Conservation (phyloP, 1,140 invertebrate genomes). For the Acromyrmex echinatior region DNA sequence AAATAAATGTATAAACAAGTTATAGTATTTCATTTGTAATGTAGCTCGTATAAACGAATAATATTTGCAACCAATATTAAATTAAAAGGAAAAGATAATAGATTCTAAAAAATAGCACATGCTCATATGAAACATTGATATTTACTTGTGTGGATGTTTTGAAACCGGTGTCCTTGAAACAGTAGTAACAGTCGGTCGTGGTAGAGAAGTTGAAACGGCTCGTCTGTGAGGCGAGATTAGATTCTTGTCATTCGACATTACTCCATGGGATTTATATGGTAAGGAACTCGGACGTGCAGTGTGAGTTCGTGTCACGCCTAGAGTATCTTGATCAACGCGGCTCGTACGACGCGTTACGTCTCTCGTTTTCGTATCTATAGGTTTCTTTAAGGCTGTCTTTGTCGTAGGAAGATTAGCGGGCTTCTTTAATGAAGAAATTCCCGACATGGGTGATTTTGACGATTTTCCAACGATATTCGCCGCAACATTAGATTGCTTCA, state of each 20-base stretch:
- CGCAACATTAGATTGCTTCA: slow-evolving; percentile 86
- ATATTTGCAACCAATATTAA: slow-evolving; percentile 42
- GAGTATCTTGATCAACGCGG: slow-evolving; percentile 87
- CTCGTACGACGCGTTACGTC: slow-evolving; percentile 86
- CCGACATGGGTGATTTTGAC: slow-evolving; percentile 78
- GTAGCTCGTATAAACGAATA: background rate
- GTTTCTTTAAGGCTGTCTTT: slow-evolving; percentile 76
- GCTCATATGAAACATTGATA: slow-evolving; percentile 46
- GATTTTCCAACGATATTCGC: slow-evolving; percentile 71
- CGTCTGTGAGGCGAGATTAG: slow-evolving; percentile 87
- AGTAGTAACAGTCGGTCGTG: slow-evolving; percentile 83
- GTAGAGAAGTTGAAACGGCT: slow-evolving; percentile 89
- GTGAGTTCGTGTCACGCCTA: slow-evolving; percentile 82
- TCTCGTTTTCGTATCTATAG: slow-evolving; percentile 74
- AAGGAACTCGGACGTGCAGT: slow-evolving; percentile 88
- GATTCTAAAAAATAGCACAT: slow-evolving; percentile 4
- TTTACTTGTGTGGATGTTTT: slow-evolving; percentile 86
- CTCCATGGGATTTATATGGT: slow-evolving; percentile 88
- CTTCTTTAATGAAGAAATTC: slow-evolving; percentile 83
- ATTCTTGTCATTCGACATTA: slow-evolving; percentile 83
- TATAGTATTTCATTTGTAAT: background rate
- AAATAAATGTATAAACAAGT: background rate
- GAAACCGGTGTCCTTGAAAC: slow-evolving; percentile 78
- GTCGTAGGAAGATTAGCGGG: slow-evolving; percentile 61
- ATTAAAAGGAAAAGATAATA: slow-evolving; percentile 34